Conservation (phyloP, 2,113 vertebrate genomes). For the Dissostichus mawsoni region DNA sequence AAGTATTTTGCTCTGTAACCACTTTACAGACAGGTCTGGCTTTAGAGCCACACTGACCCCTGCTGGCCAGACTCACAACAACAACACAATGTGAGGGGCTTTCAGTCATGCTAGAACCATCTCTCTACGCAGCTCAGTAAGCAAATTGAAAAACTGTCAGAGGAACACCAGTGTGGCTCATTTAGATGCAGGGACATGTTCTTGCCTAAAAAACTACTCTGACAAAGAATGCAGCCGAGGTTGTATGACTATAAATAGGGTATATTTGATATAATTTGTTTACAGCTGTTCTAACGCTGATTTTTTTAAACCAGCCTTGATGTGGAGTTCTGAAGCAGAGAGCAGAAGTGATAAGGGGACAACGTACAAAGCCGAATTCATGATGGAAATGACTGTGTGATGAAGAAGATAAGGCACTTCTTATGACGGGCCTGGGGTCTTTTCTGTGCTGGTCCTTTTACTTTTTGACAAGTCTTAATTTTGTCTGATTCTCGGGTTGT, state of each 20-base stretch:
- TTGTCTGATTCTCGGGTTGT: constrained; percentile 8
- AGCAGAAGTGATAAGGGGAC: constrained; percentile 15
- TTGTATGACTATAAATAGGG: background rate
- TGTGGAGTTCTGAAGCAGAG: constrained; percentile 28
- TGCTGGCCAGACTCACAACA: constrained; percentile 62
- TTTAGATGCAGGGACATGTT: background rate
- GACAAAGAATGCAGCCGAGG: constrained; percentile 6
- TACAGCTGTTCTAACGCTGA: background rate
- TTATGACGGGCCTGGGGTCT: background rate
- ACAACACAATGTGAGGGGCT: constrained; percentile 14
- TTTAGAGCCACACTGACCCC: constrained; percentile 75
- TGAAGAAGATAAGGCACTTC: constrained; percentile 25
- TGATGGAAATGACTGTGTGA: constrained; percentile 27
- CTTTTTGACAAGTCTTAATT: constrained; percentile 44
- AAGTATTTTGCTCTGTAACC: background rate
- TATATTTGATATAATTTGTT: constrained; percentile 16
- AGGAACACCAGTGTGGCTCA: constrained; percentile 4
- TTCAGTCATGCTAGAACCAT: background rate
- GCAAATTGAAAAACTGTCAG: constrained; percentile 9
- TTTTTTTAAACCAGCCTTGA: constrained; percentile 24
- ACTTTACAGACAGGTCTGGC: constrained; percentile 8
- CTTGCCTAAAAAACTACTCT: background rate
- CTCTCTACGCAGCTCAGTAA: background rate
- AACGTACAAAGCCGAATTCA: constrained; percentile 7
- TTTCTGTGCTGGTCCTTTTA: constrained; percentile 26